Base-by-base conservation (phyloP, 1,140 invertebrate species). In the Gonatopus flavifemur region DNA sequence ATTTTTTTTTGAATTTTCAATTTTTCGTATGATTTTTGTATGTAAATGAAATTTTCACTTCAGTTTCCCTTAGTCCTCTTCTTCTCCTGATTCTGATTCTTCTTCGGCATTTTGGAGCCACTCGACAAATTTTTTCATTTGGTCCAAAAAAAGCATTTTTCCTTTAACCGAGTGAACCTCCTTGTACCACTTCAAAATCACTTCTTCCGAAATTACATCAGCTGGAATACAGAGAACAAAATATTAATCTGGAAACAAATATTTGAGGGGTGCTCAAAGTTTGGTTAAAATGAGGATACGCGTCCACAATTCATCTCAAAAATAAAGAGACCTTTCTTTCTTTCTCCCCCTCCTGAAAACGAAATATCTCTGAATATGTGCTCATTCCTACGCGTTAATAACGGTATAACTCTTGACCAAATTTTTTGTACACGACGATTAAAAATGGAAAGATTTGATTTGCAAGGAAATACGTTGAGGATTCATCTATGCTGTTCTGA, bases 71-170 rank as follows among this genome's bases (percentile, higher is more conserved):
- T 74, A 76, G 64, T 78, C 74, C 20, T 77, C 75, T 10, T 78
- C 76, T 54, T 78, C 76, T 46, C 71, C 79, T 40, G 81, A 82
- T 70, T 82, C 80, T 51, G 77, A 82, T 67, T 82, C 94, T 83
- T 97, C 94, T 79, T 97, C 94, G 52, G 95, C 95, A 80, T 88
- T 96, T 77, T 96, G 90, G 24, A 98, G 82, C 94, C 94, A 98
- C 77, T 98, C 94, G 35, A 97, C 84, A 74, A 98, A 97, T 80
- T 93, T 91, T 79, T 94, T 94, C 89, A 96, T 96, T 82, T 98
- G 94, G 67, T 96, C 93, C 59, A 97, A 84, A 82, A 98, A 98
- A 81, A 96, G 89, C 81, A 93, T 89, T 82, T 96, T 97, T 50
- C 95, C 95, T 79, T 97, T 97, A 46, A 88, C 82, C 45, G 90